Conservation (phyloP, 2,888 invertebrate genomes). For the Pyralis farinalis region DNA sequence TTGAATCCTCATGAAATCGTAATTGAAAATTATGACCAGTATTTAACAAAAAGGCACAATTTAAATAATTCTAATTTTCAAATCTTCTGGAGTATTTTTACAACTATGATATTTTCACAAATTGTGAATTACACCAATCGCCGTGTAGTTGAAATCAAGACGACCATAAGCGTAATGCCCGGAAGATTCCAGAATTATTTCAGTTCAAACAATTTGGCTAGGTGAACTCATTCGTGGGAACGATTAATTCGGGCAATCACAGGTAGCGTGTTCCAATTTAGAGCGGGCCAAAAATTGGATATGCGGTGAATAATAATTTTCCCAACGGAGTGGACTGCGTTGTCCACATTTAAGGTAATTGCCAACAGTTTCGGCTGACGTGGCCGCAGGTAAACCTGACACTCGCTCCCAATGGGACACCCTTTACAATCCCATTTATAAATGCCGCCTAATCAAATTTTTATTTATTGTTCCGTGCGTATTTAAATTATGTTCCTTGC, state of each 20-base stretch:
- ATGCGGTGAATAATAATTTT: conserved; percentile 75
- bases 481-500: conserved; percentile 26
- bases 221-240: conserved; percentile 27
- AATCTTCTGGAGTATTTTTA: too few relatives aligned
- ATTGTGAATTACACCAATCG: too few relatives aligned
- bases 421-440: conserved; percentile 77
- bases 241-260: conserved; percentile 57
- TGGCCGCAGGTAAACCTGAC: conserved; percentile 69
- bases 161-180: too few relatives aligned
- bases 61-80: too few relatives aligned
- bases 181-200: too few relatives aligned
- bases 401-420: conserved; percentile 60
- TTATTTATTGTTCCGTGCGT: conserved; percentile 49
- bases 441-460: conserved; percentile 72
- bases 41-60: too few relatives aligned
- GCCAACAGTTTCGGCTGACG: conserved; percentile 75
- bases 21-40: too few relatives aligned
- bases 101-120: too few relatives aligned
- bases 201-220: conserved; percentile 27
- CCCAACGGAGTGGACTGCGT: conserved; percentile 67
- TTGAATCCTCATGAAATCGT: background rate
- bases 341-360: conserved; percentile 81
- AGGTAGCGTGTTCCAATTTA: conserved; percentile 60
- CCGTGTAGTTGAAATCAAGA: too few relatives aligned
- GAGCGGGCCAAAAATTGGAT: conserved; percentile 66